Conservation (phyloP, 2,113 vertebrate species). For the Labeo catla region DNA sequence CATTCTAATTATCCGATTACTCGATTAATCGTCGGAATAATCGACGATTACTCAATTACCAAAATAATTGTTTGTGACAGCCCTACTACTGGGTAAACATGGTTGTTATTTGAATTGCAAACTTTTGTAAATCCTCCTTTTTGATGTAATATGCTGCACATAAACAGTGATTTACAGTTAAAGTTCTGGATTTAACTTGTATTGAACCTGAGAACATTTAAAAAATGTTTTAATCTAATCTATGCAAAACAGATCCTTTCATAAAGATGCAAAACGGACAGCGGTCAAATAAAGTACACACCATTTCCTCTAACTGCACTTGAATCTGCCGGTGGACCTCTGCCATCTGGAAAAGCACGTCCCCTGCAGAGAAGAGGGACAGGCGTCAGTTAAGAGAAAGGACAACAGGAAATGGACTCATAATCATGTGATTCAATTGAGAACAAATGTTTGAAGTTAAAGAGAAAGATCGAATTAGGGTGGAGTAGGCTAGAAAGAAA, state of each 20-base stretch:
- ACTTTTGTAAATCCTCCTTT: not conserved
- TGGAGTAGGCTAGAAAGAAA: not conserved
- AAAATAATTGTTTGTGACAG: too few species aligned
- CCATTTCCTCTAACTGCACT: conserved; percentile 97
- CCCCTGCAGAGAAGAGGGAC: conserved; percentile 79
- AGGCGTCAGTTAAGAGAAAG: conserved; percentile 46
- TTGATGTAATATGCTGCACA: not conserved
- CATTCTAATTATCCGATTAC: too few species aligned
- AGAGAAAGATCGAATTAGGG: conserved; percentile 13
- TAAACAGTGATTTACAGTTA: not conserved
- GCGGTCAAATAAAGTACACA: conserved; percentile 73
- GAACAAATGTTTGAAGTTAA: not conserved
- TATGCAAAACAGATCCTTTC: not conserved
- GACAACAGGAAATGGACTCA: conserved; percentile 47
- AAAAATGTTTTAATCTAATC: not conserved
- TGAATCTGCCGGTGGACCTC: conserved; percentile 99
- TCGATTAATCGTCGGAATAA: too few species aligned
- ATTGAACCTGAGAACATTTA: not conserved
- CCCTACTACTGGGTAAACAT: too few species aligned
- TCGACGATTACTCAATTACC: too few species aligned
- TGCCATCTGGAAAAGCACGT: conserved; percentile 99
- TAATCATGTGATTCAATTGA: conserved; percentile 30
- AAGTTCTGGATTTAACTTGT: not conserved
- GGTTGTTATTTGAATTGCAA: not conserved
- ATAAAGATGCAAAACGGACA: not conserved